Base-by-base conservation (phyloP, 2,888 invertebrate species). In the Embidobia sp. region DNA sequence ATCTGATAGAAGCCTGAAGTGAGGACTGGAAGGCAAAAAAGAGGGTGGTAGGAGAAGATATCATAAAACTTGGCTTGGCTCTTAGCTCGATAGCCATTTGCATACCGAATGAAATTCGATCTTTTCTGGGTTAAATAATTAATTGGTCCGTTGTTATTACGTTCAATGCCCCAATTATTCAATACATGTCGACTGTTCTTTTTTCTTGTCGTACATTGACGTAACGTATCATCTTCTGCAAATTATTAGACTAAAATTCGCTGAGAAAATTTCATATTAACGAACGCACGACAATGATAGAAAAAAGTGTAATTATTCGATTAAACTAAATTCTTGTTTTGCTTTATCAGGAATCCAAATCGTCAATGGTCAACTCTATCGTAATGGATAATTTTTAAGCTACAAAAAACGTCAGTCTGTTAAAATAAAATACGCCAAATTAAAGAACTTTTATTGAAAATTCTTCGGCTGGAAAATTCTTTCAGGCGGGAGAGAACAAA, bases 51-150 rank as follows among this genome's bases (percentile, higher is more conserved):
- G 69, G 67, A 61, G 75, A 73, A 66, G 74, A 79, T 64, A 75
- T 73, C 79, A 64, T 78, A 82, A 81, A 81, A 80, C 79, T 74
- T 70, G 53, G 63, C 75, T 74, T 55, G 59, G 73, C 77, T 64
- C 74, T 63, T 63, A 59, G 82, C 75, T 85, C 82, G 79, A 84
- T 82, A 80, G 79, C 78, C 69, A 82, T 84, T 84, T 85, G 82
- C 84, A 85, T 85, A 80, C 63, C 57, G 76, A 78, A 84, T 84
- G 81, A 66, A 76, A 69, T 83, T 83, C 83, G 83, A 83, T 84
- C 80, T 80, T 61, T 59, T 49, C 73, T 70, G 64, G 53, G 51
- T 61, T 82, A 75, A 83, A 84, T 83, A 82, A 82, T 83, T 83
- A 81, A 81, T 80, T 64, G 75, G 31, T 57, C 48, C 55, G 73